Conservation (phyloP, 2,113 vertebrate genomes). For the Acanthisitta chloris region DNA sequence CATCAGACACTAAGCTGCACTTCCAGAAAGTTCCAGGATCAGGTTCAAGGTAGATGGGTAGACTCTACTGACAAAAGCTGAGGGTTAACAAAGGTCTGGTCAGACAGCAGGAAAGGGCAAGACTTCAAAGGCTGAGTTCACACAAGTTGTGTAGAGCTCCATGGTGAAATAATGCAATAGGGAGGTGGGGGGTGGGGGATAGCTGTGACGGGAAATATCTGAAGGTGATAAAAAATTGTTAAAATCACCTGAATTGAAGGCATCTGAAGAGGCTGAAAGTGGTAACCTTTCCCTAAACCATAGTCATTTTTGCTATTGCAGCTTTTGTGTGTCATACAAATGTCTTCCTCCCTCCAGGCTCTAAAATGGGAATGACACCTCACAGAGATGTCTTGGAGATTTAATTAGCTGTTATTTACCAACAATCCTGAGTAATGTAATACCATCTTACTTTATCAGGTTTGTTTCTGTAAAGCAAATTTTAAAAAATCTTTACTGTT, state of each 20-base stretch:
- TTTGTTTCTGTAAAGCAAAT: not conserved
- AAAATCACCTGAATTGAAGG: not conserved
- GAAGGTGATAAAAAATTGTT: not conserved
- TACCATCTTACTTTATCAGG: not conserved
- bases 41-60: not conserved
- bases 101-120: not conserved
- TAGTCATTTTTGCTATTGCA: not conserved
- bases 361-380: not conserved
- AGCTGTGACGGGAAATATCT: not conserved
- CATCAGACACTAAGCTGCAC: not conserved
- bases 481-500: not conserved
- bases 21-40: not conserved
- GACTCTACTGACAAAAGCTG: not conserved
- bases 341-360: not conserved
- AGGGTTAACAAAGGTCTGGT: not conserved
- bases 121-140: not conserved
- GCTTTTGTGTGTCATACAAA: not conserved
- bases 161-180: not conserved
- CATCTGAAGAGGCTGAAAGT: not conserved
- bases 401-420: constrained; percentile 9
- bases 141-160: not conserved
- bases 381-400: not conserved
- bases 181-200: not conserved
- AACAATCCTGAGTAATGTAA: not conserved
- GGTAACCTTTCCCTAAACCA: not conserved